Evolutionary conservation across 2,888 invertebrate species (phyloP).

Genomic region (Pristionchus fissidentatus): DNA sequence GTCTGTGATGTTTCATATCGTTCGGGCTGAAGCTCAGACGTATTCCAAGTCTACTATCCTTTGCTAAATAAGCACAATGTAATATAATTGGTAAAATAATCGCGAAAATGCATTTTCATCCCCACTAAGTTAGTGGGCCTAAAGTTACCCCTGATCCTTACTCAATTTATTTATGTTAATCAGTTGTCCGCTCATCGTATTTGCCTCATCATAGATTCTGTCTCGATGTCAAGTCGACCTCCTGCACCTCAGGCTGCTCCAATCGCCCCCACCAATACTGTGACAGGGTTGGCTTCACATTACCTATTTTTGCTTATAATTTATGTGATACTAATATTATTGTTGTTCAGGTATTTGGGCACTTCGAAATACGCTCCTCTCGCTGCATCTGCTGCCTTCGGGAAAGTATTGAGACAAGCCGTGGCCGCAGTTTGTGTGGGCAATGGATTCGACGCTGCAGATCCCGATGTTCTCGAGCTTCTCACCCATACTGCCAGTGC

Average conservation of each 20-base stretch:
- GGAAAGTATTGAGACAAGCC: constrained; percentile 43
- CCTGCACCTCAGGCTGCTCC: not conserved
- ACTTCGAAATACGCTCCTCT: constrained; percentile 36
- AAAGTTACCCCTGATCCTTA: too few relatives aligned
- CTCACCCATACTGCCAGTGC: constrained; percentile 49
- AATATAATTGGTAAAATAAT: too few relatives aligned
- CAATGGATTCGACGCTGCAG: constrained; percentile 34
- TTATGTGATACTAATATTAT: not conserved
- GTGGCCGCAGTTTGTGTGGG: constrained; percentile 44
- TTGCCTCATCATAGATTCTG: not conserved
- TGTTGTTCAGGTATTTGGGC: constrained; percentile 4
- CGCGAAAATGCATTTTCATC: too few relatives aligned
- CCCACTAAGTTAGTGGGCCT: too few relatives aligned
- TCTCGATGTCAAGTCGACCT: not conserved
- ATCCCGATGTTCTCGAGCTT: constrained; percentile 42
- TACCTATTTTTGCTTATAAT: not conserved
- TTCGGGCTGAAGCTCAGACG: too few relatives aligned
- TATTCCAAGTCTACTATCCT: too few relatives aligned
- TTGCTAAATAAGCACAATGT: too few relatives aligned
- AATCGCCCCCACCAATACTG: not conserved
- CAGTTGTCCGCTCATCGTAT: too few relatives aligned
- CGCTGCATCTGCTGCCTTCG: constrained; percentile 46
- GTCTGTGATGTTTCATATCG: too few relatives aligned
- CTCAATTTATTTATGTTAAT: too few relatives aligned
- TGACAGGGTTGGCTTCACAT: not conserved